Evolutionary conservation across 2,797 vertebrate genomes (phyloP).

Genomic region (Varecia variegata): DNA sequence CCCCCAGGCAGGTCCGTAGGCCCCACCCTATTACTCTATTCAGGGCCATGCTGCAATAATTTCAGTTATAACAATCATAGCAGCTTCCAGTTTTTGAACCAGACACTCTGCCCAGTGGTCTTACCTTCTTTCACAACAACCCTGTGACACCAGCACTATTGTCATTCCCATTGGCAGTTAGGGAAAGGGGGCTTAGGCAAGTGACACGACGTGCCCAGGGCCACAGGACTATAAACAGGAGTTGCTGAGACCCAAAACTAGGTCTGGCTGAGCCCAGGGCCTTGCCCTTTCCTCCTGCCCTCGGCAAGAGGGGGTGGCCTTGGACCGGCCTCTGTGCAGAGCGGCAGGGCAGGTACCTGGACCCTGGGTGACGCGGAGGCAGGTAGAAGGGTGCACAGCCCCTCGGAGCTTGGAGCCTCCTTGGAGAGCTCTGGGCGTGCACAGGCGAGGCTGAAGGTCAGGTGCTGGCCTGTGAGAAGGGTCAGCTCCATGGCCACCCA

Average conservation of each 20-base stretch:
- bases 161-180: fast-evolving
- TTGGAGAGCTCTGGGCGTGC: background rate
- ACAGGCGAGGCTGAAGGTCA: fast-evolving
- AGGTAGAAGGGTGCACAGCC: fast-evolving
- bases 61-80: background rate
- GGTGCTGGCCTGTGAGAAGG: background rate
- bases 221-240: background rate
- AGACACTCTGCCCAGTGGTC: fast-evolving
- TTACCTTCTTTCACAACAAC: too few species aligned
- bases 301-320: fast-evolving
- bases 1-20: background rate
- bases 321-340: background rate
- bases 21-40: fast-evolving
- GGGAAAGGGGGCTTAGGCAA: background rate
- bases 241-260: background rate
- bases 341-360: background rate
- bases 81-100: background rate
- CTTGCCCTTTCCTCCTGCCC: background rate
- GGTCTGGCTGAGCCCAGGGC: background rate
- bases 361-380: background rate
- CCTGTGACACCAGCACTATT: background rate
- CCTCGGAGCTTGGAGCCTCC: background rate
- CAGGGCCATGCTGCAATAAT: fast-evolving
- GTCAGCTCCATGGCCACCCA: background rate
- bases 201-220: background rate